Base-by-base conservation (phyloP, 2,888 invertebrate genomes). In the Archips crataeganus region DNA sequence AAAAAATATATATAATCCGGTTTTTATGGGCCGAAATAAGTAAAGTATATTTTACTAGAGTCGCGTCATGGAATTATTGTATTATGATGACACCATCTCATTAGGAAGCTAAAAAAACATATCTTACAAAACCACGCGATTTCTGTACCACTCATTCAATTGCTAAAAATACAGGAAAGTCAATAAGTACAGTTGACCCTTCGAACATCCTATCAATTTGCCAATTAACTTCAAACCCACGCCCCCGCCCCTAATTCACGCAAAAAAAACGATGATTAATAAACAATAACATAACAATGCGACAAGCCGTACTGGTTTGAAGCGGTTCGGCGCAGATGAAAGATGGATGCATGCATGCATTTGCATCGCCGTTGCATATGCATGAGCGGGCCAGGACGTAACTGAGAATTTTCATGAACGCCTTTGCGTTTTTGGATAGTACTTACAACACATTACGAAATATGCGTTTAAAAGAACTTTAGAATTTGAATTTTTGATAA, bases 321-420 rank as follows among this genome's bases (percentile, higher is more conserved):
- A 60, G 32, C 62, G 36, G 71, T 72, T 72, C 54, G 62, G 61
- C 67, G 71, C 67, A 63, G 68, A 73, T 73, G 68, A 73, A 73
- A 73, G 73, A 69, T 70, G 42, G 51, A 61, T 34, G 63, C 73
- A 63, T n/a, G 49, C 72, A 73, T 73, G 68, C 73, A 73, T 68
- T 68, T 73, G 72, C 67, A 72, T 36, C 47, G 11, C 6, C 10
- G n/a, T 6, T 73, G 73, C 57, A 73, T 73, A 73, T 73, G 68
- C 73, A 73, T 73, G 71, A n/a, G n/a, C 60, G 32, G 32, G 47
- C 36, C 49, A 23, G 65, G 51, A 15, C 11, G 65, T 65, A 65
- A 51, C 36, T 65, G 65, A 65, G 65, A 65, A 65, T 65, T 65
- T 65, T 51, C 65, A 65, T 65, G 51, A 65, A 32, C 36, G 8